Percentiles rank a stretch among this genome's conserved stretches.
Evolutionary conservation across 2,113 vertebrate species (phyloP).

Genomic region (Pholis gunnellus): DNA sequence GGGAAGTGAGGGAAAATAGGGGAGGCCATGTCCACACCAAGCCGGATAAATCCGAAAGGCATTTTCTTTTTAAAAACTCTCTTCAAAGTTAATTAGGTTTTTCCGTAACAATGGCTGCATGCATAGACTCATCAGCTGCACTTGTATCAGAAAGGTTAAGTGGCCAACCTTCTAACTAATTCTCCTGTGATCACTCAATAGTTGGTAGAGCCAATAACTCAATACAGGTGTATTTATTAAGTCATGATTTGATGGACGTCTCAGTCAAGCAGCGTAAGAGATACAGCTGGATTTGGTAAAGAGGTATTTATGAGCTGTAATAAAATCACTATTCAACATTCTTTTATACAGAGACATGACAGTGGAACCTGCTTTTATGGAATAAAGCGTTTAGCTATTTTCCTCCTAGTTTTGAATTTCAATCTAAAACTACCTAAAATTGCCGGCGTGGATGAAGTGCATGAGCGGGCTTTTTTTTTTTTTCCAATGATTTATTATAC

Average conservation of each 20-base stretch:
- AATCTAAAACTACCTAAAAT: neutral
- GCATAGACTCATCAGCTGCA: neutral
- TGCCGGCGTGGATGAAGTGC: neutral
- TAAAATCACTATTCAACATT: neutral
- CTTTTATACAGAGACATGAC: neutral
- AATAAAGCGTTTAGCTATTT: neutral
- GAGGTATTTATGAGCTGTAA: neutral
- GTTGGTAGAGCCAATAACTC: neutral
- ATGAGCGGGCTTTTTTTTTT: too few relatives aligned
- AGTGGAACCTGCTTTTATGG: neutral
- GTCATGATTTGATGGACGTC: neutral
- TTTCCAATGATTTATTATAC: neutral
- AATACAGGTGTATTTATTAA: neutral
- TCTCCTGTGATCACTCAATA: neutral
- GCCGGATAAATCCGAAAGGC: neutral
- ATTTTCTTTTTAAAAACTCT: neutral
- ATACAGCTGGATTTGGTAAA: neutral
- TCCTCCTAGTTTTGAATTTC: neutral
- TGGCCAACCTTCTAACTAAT: too few relatives aligned
- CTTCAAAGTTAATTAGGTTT: neutral
- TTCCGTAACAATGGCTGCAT: neutral
- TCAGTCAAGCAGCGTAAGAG: too few relatives aligned
- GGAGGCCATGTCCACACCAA: neutral
- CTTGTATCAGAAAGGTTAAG: neutral
- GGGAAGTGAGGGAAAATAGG: constrained; percentile 27